Conservation (phyloP, 1,140 invertebrate genomes). For the Papilio xuthus region DNA sequence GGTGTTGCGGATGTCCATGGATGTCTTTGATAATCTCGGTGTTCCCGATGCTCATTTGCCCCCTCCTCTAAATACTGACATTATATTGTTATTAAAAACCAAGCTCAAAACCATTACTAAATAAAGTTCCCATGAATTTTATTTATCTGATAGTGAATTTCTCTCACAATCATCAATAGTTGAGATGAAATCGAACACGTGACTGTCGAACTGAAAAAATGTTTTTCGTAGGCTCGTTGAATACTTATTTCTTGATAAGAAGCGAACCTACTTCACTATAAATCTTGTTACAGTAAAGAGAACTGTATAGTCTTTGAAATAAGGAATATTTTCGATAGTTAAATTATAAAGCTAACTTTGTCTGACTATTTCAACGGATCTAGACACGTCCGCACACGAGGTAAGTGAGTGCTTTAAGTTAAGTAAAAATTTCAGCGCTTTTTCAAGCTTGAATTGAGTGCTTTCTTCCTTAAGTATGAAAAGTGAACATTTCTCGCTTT, state of each 20-base stretch:
- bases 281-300: neutral
- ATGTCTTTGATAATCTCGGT: too few species aligned
- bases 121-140: neutral
- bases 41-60: too few species aligned
- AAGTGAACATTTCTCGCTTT: neutral
- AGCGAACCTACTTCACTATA: conserved; percentile 5
- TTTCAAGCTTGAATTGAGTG: conserved; percentile 20
- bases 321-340: neutral
- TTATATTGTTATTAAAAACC: neutral
- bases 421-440: conserved; percentile 24
- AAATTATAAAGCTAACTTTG: neutral
- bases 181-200: conserved; percentile 42
- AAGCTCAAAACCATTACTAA: neutral
- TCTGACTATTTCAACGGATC: neutral
- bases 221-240: conserved; percentile 46
- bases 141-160: neutral
- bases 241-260: conserved; percentile 49
- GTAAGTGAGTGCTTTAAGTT: conserved; percentile 21
- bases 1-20: too few species aligned
- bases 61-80: too few species aligned
- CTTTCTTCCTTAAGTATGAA: neutral
- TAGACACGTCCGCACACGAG: conserved; percentile 12
- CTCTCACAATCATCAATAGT: conserved; percentile 31
- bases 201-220: conserved; percentile 41
- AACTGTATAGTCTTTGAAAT: neutral